Percentiles rank a stretch among this genome's conserved stretches.
Evolutionary conservation across 2,797 vertebrate genomes (phyloP).

Genomic region (Microhierax caerulescens): DNA sequence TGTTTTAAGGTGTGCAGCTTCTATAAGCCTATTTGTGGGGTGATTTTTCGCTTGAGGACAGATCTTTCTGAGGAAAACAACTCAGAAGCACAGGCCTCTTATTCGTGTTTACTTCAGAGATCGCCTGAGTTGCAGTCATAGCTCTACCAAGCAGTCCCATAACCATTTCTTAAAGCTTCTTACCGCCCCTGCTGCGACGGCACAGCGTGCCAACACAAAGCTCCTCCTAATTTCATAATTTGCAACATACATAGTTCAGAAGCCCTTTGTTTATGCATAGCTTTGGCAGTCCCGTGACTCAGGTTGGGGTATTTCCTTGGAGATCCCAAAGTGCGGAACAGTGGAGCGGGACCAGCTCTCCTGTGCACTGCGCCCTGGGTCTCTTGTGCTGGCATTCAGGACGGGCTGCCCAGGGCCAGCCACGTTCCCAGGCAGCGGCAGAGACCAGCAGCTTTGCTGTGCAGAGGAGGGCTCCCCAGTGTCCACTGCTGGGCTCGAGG

Average conservation of each 20-base stretch:
- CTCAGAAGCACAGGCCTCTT: background rate
- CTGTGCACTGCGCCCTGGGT: accelerated
- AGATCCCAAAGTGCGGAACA: background rate
- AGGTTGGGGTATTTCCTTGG: background rate
- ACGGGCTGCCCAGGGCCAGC: accelerated
- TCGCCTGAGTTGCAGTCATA: background rate
- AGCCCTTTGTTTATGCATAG: background rate
- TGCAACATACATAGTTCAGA: background rate
- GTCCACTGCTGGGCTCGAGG: background rate
- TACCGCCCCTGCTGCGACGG: background rate
- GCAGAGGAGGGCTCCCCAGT: accelerated
- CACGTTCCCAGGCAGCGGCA: background rate
- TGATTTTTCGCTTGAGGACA: background rate
- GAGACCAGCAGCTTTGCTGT: accelerated
- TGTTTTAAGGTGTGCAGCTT: background rate
- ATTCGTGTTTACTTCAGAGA: background rate
- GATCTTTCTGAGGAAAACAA: background rate
- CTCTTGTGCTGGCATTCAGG: background rate
- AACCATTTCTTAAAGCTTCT: background rate
- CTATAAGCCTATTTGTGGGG: accelerated
- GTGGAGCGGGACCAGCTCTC: background rate
- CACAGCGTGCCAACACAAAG: background rate
- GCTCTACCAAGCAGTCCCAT: background rate
- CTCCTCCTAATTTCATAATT: background rate
- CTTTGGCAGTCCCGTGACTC: background rate